Base-by-base conservation (phyloP, 1,140 invertebrate species). In the Leptinotarsa undecemlineata region DNA sequence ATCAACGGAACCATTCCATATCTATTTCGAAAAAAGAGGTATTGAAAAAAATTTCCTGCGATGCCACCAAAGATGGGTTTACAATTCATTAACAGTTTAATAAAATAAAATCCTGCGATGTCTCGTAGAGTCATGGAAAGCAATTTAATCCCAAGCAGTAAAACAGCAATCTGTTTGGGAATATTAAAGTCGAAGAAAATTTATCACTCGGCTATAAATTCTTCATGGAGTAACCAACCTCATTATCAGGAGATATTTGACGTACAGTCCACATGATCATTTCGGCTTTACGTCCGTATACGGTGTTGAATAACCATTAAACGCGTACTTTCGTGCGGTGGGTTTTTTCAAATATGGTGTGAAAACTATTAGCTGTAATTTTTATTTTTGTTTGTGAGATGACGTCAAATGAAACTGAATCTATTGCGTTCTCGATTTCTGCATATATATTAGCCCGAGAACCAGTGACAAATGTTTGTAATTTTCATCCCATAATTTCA, bases 171-270 rank as follows among this genome's bases (percentile, higher is more conserved):
- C n/a, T 19, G 51, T 57, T 57, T 57, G 51, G 51, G 51, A 57
- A 57, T 57, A 57, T 57, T 57, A 57, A 57, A 57, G 51, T 57
- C 51, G n/a, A 19, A 57, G 51, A 57, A 57, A 57, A 57, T 57
- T 57, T 57, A 57, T 57, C 4, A 57, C 51, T 19, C 15, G 15
- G n/a, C 51, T 57, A 57, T 57, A 57, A 57, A 57, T 19, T 57
- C 15, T 57, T 17, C 51, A 57, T 17, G 13, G 15, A 57, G 15
- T 57, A 57, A 57, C 15, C 51, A 57, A 57, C 51, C 51, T 57
- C 51, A 57, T 57, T 57, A 57, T 17, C 51, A 19, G 6, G n/a
- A 57, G 15, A 19, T 57, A 57, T 57, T 57, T 19, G 51, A 57
- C 51, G n/a, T 57, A 42, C 33, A 57, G 51, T 57, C n/a, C 51